These are phyloP conservation scores for Arvicanthis niloticus DNA, from an alignment of 2,113 vertebrate genomes.

Conservation along the genomic window DNA sequence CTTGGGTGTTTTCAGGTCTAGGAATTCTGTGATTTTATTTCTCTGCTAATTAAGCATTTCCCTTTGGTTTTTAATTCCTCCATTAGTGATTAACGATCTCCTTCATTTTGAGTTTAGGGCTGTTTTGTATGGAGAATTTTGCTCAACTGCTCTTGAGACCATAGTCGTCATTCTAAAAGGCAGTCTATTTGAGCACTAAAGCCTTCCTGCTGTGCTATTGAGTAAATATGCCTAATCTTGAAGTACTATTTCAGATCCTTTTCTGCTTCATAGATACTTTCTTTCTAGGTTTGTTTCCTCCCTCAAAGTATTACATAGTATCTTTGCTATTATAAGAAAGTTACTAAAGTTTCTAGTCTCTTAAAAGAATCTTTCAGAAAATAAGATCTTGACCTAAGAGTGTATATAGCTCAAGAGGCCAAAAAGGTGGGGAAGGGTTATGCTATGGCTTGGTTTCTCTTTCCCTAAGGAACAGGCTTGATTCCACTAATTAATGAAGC, in stretches of 20 bases:
- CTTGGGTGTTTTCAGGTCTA: conserved; percentile 26
- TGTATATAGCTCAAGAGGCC: neutral
- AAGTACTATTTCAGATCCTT: conserved; percentile 19
- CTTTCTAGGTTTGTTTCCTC: conserved; percentile 52
- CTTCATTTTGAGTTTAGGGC: neutral
- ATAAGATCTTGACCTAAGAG: neutral
- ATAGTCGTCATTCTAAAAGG: conserved; percentile 40
- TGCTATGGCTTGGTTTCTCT: neutral
- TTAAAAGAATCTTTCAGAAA: conserved; percentile 45
- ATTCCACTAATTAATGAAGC: conserved; percentile 43
- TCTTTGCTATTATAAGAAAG: conserved; percentile 61
- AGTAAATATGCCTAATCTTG: conserved; percentile 24
- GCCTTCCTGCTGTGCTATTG: conserved; percentile 16
- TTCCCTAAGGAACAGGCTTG: neutral
- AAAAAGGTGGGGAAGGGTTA: neutral
- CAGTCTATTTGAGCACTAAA: conserved; percentile 43
- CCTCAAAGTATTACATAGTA: conserved; percentile 49
- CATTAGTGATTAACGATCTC: conserved; percentile 51
- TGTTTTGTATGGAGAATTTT: conserved; percentile 55
- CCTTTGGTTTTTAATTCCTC: conserved; percentile 56
- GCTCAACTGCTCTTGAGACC: conserved; percentile 38
- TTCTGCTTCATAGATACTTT: conserved; percentile 52
- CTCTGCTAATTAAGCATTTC: conserved; percentile 28
- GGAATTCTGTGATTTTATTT: conserved; percentile 46
- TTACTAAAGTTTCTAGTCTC: conserved; percentile 15